Conservation (phyloP, 2,113 vertebrate genomes). For the Haemorhous mexicanus region DNA sequence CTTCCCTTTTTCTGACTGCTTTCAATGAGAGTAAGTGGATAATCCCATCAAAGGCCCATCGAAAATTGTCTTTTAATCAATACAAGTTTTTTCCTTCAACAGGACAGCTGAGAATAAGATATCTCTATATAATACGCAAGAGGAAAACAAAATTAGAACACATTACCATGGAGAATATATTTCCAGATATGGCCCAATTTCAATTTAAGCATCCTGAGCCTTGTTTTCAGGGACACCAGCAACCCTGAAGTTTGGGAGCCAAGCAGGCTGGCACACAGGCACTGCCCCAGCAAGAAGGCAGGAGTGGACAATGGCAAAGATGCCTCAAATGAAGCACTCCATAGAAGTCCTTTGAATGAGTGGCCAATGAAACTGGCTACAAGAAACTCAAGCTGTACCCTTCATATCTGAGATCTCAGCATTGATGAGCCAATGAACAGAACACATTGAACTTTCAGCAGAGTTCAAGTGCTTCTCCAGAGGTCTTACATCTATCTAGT, state of each 20-base stretch:
- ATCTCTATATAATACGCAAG: neutral
- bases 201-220: neutral
- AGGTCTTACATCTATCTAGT: neutral
- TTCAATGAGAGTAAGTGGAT: neutral
- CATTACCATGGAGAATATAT: neutral
- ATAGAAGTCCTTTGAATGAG: neutral
- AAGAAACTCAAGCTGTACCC: neutral
- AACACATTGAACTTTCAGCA: neutral
- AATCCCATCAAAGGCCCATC: conserved; percentile 31
- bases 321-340: neutral
- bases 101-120: neutral
- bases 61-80: conserved; percentile 27
- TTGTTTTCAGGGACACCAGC: neutral
- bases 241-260: neutral
- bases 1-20: conserved; percentile 32
- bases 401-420: neutral
- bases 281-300: neutral
- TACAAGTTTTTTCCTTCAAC: neutral
- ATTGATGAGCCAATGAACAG: neutral
- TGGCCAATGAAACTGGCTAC: neutral
- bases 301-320: neutral
- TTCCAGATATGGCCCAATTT: neutral
- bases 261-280: neutral
- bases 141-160: neutral
- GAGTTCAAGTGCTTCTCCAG: too few species aligned